These are phyloP conservation scores for Paracentrotus lividus DNA, from an alignment of 53 echinoderm and acorn worm species.

Conservation along the genomic window DNA sequence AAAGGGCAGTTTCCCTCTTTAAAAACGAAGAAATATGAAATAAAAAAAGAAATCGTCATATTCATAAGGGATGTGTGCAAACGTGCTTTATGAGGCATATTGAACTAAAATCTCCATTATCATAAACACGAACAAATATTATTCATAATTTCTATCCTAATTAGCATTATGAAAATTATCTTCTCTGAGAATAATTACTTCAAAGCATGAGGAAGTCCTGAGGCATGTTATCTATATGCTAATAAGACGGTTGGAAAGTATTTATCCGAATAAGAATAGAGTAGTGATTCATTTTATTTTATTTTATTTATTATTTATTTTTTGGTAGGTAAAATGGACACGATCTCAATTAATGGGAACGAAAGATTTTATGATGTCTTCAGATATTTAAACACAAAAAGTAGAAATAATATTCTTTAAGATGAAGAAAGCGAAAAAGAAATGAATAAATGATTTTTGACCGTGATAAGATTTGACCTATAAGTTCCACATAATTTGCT, in stretches of 20 bases:
- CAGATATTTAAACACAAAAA: no score
- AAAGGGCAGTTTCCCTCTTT: neutral
- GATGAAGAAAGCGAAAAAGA: no score
- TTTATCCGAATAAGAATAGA: neutral
- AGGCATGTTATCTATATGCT: conserved; percentile 28
- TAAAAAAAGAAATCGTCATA: neutral
- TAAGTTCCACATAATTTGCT: no score
- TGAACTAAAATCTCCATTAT: neutral
- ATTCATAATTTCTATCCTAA: neutral
- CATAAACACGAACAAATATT: conserved; percentile 12
- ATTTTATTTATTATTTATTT: neutral
- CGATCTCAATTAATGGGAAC: neutral
- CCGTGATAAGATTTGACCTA: no score
- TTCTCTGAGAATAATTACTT: neutral
- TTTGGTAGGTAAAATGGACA: neutral
- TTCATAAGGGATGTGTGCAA: neutral
- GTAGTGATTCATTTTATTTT: neutral
- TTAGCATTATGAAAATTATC: neutral
- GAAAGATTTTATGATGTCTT: no score
- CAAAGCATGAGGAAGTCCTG: neutral
- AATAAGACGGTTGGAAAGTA: neutral
- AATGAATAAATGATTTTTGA: no score
- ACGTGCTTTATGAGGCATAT: neutral
- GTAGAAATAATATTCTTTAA: no score
- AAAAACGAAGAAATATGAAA: neutral